A percentile compares a stretch with the other conserved stretches of the same genome.
phyloP scores from a whole-genome alignment of 2,888 invertebrate species.

The Leptinotarsa rubiginosa region DNA sequence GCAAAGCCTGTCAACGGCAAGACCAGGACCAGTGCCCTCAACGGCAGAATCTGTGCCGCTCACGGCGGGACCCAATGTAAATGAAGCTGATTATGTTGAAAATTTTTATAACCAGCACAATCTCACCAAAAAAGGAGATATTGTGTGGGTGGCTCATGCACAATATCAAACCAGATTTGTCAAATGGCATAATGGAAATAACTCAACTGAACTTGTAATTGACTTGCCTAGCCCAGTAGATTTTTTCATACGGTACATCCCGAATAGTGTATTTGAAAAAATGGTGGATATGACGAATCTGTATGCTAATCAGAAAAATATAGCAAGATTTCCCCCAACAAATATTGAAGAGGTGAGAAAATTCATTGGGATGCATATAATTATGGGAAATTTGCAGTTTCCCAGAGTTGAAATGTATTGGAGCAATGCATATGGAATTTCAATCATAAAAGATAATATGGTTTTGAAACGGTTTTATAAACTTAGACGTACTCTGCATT shows the following conservation, averaged over 20 bases:
- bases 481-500: too few relatives aligned
- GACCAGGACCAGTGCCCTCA: conserved; percentile 8
- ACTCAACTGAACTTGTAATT: conserved; percentile 17
- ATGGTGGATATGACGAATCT: conserved; percentile 24
- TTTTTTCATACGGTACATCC: conserved; percentile 10
- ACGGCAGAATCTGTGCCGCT: not conserved
- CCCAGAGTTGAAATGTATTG: too few relatives aligned
- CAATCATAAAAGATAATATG: too few relatives aligned
- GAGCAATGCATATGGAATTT: too few relatives aligned
- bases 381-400: too few relatives aligned
- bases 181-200: not conserved
- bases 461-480: too few relatives aligned
- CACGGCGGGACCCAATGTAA: not conserved
- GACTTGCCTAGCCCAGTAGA: conserved; percentile 3
- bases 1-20: not conserved
- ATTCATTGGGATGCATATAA: too few relatives aligned
- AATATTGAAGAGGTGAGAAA: too few relatives aligned
- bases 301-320: conserved; percentile 26
- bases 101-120: too few relatives aligned
- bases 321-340: conserved; percentile 13
- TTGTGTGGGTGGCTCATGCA: conserved; percentile 3
- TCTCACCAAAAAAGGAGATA: too few relatives aligned
- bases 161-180: conserved; percentile 7
- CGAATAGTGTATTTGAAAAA: conserved; percentile 3
- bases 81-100: not conserved